These are phyloP conservation scores for Laodelphax striatellus DNA, from an alignment of 1,140 invertebrate species.

Conservation along the genomic window DNA sequence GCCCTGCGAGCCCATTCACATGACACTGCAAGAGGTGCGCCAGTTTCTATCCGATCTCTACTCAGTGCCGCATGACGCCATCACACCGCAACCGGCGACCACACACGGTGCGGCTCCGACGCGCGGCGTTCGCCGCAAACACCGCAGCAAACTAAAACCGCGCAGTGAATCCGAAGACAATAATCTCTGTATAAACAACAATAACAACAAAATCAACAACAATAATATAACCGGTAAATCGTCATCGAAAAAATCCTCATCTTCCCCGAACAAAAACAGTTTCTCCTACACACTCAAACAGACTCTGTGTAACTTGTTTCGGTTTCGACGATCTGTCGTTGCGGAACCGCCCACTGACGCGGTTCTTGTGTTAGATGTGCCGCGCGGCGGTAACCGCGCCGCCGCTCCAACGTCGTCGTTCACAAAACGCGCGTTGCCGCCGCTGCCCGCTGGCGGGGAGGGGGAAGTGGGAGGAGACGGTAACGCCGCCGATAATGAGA, in stretches of 20 bases:
- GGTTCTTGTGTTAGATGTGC: conserved; percentile 19
- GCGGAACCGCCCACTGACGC: conserved; percentile 14
- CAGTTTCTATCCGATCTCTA: conserved; percentile 68
- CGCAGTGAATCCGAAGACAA: not conserved
- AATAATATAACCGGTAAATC: not conserved
- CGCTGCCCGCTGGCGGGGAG: conserved; percentile 42
- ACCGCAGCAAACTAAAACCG: conserved; percentile 9
- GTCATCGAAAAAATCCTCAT: conserved; percentile 7
- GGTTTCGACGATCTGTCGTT: conserved; percentile 37
- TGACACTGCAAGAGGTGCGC: conserved; percentile 74
- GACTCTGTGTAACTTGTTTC: conserved; percentile 72
- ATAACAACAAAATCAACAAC: conserved; percentile 27
- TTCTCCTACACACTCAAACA: conserved; percentile 67
- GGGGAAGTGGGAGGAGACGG: not conserved
- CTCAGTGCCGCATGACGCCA: conserved; percentile 41
- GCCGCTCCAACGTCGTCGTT: conserved; percentile 31
- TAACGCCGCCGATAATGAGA: not conserved
- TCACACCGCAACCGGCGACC: conserved; percentile 17
- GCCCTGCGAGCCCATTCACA: conserved; percentile 58
- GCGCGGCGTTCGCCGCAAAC: not conserved
- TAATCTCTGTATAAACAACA: conserved; percentile 19
- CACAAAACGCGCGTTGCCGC: conserved; percentile 62
- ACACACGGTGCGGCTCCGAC: not conserved
- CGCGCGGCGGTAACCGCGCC: not conserved
- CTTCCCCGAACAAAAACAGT: conserved; percentile 29